These are phyloP conservation scores for Monodelphis domestica DNA, from an alignment of 2,797 vertebrate genomes.

Conservation along the genomic window DNA sequence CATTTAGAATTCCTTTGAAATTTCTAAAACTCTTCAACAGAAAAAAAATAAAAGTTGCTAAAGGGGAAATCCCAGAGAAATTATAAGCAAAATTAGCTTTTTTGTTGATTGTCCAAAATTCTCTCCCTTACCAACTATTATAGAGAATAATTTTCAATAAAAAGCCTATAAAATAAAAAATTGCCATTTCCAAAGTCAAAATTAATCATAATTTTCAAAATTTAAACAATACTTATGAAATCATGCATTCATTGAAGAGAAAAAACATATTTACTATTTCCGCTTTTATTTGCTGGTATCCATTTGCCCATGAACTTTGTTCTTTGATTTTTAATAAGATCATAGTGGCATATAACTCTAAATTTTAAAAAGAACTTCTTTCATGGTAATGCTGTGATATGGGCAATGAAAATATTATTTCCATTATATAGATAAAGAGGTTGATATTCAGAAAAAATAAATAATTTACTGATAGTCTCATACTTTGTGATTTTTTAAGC, in stretches of 20 bases:
- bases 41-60: slow-evolving; percentile 41
- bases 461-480: not conserved
- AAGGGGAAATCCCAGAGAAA: slow-evolving; percentile 5
- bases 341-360: not conserved
- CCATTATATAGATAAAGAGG: not conserved
- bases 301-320: not conserved
- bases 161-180: slow-evolving; percentile 8
- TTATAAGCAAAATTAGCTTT: not conserved
- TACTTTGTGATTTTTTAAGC: not conserved
- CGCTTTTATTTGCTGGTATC: not conserved
- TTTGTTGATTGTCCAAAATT: not conserved
- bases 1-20: slow-evolving; percentile 50
- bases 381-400: not conserved
- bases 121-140: not conserved
- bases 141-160: not conserved
- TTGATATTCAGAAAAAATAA: not conserved
- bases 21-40: not conserved
- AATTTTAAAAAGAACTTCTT: not conserved
- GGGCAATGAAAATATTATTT: not conserved
- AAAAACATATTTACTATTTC: not conserved
- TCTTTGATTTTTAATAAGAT: not conserved
- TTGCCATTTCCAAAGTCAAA: not conserved
- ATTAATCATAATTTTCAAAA: not conserved
- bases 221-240: not conserved
- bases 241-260: not conserved